phyloP scores from a whole-genome alignment of 2,797 vertebrate genomes.

The Clarias platycephalus region DNA sequence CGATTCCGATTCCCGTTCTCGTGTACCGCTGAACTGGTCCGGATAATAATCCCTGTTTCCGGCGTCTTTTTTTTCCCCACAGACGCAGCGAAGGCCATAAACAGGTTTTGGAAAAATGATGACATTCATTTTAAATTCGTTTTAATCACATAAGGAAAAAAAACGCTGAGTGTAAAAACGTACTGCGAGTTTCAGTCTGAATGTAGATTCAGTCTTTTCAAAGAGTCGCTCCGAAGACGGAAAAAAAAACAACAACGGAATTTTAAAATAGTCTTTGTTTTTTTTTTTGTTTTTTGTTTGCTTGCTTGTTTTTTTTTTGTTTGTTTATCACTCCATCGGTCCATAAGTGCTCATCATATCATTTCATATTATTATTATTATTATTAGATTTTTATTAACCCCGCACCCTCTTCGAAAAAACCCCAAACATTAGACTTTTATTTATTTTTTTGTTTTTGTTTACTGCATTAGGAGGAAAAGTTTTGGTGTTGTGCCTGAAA shows the following conservation, averaged over 20 bases:
- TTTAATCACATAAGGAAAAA: background rate
- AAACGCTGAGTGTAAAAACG: slow-evolving; percentile 31
- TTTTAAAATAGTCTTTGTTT: slow-evolving; percentile 59
- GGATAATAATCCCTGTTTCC: slow-evolving; percentile 61
- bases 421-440: slow-evolving; percentile 68
- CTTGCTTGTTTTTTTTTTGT: slow-evolving; percentile 58
- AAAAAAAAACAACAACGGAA: slow-evolving; percentile 60
- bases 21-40: background rate
- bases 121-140: slow-evolving; percentile 74
- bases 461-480: slow-evolving; percentile 80
- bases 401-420: slow-evolving; percentile 54
- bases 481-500: slow-evolving; percentile 81
- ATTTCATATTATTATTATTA: background rate
- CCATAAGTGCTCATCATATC: slow-evolving; percentile 74
- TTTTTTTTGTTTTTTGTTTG: background rate
- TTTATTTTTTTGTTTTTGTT: slow-evolving; percentile 64
- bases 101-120: slow-evolving; percentile 74
- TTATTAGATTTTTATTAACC: no score
- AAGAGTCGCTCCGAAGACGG: slow-evolving; percentile 40
- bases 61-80: slow-evolving; percentile 60
- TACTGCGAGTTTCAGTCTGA: slow-evolving; percentile 62
- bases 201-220: slow-evolving; percentile 68
- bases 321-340: slow-evolving; percentile 61
- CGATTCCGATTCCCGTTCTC: background rate
- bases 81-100: slow-evolving; percentile 68